phyloP scores from a whole-genome alignment of 2,113 vertebrate genomes.

The Butastur rufipennis region DNA sequence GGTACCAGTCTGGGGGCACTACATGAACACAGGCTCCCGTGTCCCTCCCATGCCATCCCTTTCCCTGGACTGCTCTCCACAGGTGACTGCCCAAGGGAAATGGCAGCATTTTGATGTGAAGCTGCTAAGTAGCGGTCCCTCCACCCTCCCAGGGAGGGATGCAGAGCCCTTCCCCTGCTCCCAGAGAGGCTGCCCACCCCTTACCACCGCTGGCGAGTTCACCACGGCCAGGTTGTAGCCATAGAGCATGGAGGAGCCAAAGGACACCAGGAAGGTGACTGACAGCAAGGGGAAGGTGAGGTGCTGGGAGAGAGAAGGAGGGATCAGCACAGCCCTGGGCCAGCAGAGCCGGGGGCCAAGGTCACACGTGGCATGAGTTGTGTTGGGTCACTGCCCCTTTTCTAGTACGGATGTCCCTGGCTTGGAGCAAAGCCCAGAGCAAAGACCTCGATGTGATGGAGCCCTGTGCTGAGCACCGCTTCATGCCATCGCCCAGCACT shows the following conservation, averaged over 20 bases:
- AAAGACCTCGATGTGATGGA: accelerated
- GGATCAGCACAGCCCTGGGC: not conserved
- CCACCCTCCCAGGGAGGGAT: not conserved
- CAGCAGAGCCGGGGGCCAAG: not conserved
- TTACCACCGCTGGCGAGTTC: conserved; percentile 85
- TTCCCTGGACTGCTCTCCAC: not conserved
- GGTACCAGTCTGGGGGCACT: not conserved
- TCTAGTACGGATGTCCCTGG: not conserved
- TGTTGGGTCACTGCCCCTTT: not conserved
- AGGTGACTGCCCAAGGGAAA: not conserved
- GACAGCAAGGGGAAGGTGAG: conserved; percentile 81
- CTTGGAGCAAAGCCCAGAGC: not conserved
- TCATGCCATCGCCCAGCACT: not conserved
- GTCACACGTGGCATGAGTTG: not conserved
- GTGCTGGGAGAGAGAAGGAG: conserved; percentile 61
- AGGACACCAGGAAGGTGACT: conserved; percentile 82
- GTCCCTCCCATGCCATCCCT: not conserved
- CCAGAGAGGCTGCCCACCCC: not conserved
- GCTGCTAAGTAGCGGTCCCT: not conserved
- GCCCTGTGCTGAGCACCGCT: not conserved
- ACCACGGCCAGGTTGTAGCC: conserved; percentile 90
- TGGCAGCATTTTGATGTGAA: not conserved
- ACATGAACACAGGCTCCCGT: not conserved
- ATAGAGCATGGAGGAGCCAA: conserved; percentile 88
- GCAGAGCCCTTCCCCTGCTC: not conserved